phyloP scores from a whole-genome alignment of 2,888 invertebrate species.

The Eristalis tenax region DNA sequence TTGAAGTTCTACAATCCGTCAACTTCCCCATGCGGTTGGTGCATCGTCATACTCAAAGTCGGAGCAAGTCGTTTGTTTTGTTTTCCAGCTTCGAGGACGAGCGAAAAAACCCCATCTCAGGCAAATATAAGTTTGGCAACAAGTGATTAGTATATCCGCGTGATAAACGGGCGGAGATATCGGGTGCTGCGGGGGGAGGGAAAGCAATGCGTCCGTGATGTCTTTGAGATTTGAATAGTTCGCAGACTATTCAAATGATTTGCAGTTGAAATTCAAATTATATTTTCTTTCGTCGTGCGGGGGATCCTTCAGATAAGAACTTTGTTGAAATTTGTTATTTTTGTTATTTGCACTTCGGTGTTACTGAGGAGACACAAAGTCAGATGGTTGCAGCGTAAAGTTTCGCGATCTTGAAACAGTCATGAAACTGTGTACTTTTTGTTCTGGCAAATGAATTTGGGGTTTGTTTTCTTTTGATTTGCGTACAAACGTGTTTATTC shows the following conservation, averaged over 20 bases:
- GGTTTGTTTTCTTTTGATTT: no score
- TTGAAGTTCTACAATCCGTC: background rate
- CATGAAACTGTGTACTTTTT: background rate
- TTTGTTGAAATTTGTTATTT: background rate
- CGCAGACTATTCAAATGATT: background rate
- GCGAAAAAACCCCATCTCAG: background rate
- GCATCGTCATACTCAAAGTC: background rate
- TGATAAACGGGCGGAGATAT: background rate
- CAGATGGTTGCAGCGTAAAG: background rate
- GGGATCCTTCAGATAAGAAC: background rate
- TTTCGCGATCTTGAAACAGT: background rate
- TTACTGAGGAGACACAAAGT: background rate
- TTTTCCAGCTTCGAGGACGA: no score
- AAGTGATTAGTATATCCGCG: background rate
- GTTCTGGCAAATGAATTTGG: no score
- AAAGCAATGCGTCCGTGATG: background rate
- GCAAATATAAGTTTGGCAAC: background rate
- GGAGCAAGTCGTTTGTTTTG: background rate
- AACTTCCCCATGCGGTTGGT: background rate
- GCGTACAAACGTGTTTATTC: no score
- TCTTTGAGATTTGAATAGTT: background rate
- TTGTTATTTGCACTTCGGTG: background rate
- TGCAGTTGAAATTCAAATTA: background rate
- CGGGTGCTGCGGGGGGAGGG: background rate
- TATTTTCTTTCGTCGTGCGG: background rate